A percentile compares a stretch with the other conserved stretches of the same genome.
Conservation (phyloP, 2,888 invertebrate genomes). For the Autographa pulchrina region DNA sequence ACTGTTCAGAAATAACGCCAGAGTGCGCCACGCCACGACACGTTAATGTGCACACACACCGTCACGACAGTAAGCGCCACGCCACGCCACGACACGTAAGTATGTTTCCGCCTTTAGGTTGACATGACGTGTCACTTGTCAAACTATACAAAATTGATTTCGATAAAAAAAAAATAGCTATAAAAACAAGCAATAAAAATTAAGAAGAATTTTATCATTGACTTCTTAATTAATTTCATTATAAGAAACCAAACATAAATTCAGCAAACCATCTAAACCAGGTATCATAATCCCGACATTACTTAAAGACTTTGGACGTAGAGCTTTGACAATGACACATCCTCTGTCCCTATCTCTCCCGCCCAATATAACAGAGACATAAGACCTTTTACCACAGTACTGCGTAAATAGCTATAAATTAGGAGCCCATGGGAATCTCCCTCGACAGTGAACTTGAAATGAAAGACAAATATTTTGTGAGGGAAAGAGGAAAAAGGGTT, state of each 20-base stretch:
- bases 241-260: constrained; percentile 4
- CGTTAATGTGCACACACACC: no score
- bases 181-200: neutral
- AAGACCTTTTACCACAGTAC: constrained; percentile 41
- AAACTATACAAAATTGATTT: no score
- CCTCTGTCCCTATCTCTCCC: neutral
- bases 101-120: no score
- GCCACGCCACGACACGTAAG: no score
- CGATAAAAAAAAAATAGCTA: neutral
- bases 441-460: constrained; percentile 60
- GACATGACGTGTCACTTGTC: no score
- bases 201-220: neutral
- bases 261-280: neutral
- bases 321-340: constrained; percentile 11
- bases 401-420: constrained; percentile 51
- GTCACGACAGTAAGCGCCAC: no score
- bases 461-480: constrained; percentile 52
- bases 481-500: constrained; percentile 46
- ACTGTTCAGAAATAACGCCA: no score
- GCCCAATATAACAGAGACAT: constrained; percentile 20
- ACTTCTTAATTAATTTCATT: neutral
- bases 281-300: neutral
- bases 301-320: neutral
- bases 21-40: no score
- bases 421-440: constrained; percentile 42